Base-by-base conservation (phyloP, 2,888 invertebrate genomes). In the Lithodes maja region DNA sequence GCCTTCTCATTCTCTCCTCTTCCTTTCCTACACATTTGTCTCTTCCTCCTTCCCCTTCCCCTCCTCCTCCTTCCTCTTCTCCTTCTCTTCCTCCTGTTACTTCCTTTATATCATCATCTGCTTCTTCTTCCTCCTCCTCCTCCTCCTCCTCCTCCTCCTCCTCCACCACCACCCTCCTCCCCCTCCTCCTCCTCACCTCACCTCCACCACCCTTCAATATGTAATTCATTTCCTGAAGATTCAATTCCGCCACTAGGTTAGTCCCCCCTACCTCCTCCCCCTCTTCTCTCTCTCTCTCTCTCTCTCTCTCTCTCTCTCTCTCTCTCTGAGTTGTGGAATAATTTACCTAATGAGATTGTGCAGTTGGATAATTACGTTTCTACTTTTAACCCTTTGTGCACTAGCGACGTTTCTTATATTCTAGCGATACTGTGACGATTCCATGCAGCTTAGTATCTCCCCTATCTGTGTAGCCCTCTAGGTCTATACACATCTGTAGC, bases 71-170 rank as follows among this genome's bases (percentile, higher is more conserved):
- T n/a, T 7, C 17, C 49, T 33, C 52, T 77, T 2, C 33, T 50
- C 17, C 49, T 12, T 12, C 2, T 77, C 17, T 3, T 50, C 2
- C 49, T 50, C 49, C 77, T 50, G 17, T 2, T 33, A n/a, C 9
- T 2, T 50, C 17, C 77, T 1, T 2, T 49, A 1, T 49, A 2
- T 49, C 49, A 33, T 17, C 77, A 12, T 53, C 49, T 55, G 54
- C 84, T 77, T 75, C 79, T 80, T 80, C 86, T 80, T 79, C 79
- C 86, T 80, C 86, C 77, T 79, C 77, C 68, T 85, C 68, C 77
- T 50, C 49, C 52, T 71, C 17, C 54, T 49, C 71, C 53, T 71
- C 52, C 9, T 49, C 55, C 50, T 79, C 79, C 50, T 33, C 33
- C 68, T 85, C 79, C 15, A 52, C 55, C 17, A 12, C 68, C n/a